A percentile compares a stretch with the other conserved stretches of the same genome.
Evolutionary conservation across 2,113 vertebrate species (phyloP).

Genomic region (Uria aalge): DNA sequence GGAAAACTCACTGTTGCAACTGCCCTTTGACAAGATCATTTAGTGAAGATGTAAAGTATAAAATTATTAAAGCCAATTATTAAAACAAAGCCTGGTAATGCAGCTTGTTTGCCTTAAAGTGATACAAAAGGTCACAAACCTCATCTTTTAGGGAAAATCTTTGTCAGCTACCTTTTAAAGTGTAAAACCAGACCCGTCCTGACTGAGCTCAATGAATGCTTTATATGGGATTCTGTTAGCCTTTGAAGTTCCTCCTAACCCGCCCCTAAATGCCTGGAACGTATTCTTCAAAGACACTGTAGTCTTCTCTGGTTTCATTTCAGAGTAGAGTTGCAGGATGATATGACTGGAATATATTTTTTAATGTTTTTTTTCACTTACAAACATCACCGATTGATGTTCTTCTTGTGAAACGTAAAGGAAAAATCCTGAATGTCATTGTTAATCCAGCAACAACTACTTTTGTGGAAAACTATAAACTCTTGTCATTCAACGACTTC

Average conservation of each 20-base stretch:
- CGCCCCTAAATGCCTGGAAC: conserved; percentile 20
- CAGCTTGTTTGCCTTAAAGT: not conserved
- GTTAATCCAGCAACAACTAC: not conserved
- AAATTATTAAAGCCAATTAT: not conserved
- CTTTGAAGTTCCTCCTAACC: conserved; percentile 64
- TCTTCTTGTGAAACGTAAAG: not conserved
- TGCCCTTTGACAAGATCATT: not conserved
- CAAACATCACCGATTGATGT: not conserved
- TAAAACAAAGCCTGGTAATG: not conserved
- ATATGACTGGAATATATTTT: not conserved
- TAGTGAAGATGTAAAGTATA: not conserved
- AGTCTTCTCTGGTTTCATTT: conserved; percentile 38
- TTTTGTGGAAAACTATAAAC: not conserved
- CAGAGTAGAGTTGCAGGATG: not conserved
- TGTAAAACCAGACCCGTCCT: conserved; percentile 44
- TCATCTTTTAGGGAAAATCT: not conserved
- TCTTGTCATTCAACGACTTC: not conserved
- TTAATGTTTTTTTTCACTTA: not conserved
- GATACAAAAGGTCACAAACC: not conserved
- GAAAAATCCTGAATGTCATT: not conserved
- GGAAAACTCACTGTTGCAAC: not conserved
- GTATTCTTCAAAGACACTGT: conserved; percentile 11
- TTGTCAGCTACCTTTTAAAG: conserved; percentile 32
- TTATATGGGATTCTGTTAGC: conserved; percentile 8
- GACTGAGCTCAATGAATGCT: not conserved